These are phyloP conservation scores for Hozukius guyotensis DNA, from an alignment of 2,797 vertebrate species.

Conservation along the genomic window DNA sequence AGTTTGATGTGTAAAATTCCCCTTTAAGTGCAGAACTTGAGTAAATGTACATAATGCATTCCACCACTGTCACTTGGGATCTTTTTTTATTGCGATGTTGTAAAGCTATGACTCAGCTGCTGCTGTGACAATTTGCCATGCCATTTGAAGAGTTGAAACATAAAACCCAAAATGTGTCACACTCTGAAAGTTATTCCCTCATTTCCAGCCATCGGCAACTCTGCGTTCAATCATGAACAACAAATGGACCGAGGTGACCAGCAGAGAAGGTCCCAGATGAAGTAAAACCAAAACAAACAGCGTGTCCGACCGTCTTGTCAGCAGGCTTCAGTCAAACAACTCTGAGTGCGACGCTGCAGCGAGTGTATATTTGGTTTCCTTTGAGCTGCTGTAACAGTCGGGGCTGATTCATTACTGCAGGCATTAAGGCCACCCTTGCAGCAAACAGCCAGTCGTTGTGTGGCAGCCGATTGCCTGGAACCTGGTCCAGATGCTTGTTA, in stretches of 20 bases:
- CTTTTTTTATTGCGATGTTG: background rate
- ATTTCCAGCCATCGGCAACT: background rate
- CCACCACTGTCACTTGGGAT: background rate
- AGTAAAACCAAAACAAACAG: slow-evolving; percentile 60
- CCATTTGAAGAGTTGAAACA: background rate
- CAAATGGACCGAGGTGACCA: slow-evolving; percentile 37
- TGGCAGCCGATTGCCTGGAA: slow-evolving; percentile 58
- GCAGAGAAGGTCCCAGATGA: slow-evolving; percentile 31
- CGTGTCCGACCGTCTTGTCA: slow-evolving; percentile 39
- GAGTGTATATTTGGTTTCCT: slow-evolving; percentile 67
- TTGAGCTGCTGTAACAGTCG: slow-evolving; percentile 47
- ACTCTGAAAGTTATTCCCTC: slow-evolving; percentile 9
- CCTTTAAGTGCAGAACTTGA: background rate
- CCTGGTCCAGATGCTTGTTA: slow-evolving; percentile 62
- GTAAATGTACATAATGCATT: background rate
- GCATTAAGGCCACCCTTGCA: slow-evolving; percentile 61
- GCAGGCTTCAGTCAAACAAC: slow-evolving; percentile 45
- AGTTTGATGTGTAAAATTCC: background rate
- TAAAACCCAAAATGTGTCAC: slow-evolving; percentile 23
- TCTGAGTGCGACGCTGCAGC: slow-evolving; percentile 13
- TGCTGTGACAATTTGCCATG: slow-evolving; percentile 7
- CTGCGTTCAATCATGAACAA: slow-evolving; percentile 26
- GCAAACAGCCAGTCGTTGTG: slow-evolving; percentile 64
- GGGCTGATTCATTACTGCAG: slow-evolving; percentile 46
- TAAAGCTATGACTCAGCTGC: slow-evolving; percentile 19